Evolutionary conservation across 2,797 vertebrate species (phyloP), one percentile per base, ranked within the genome.

Genomic region (Nannoperca obscura): DNA sequence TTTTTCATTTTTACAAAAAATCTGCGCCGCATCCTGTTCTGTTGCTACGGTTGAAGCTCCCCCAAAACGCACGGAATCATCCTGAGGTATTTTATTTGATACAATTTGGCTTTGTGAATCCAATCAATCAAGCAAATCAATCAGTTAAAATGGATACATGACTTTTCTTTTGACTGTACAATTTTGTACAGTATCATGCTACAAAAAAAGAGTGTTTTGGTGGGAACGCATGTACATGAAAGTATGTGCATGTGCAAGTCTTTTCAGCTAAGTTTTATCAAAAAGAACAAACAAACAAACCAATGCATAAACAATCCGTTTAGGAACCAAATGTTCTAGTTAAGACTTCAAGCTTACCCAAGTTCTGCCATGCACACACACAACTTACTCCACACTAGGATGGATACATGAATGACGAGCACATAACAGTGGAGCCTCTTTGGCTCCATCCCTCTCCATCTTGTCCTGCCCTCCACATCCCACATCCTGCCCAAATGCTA

Each of bases 11-110:
- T 32, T 85, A 87, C 46, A 87, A 88, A 90, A 52, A 80, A 69
- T 71, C 32, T 80, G 78, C 46, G 63, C 83, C 74, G 62, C 76
- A 67, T 88, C 47, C 38, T 87, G 24, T 88, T 80, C 76, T 82
- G 84, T 83, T 81, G 83, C 86, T 89, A 90, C 85, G 47, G 62
- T 73, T 85, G 74, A 86, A 87, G 83, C 82, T 82, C 53, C 87
- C 87, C 77, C 84, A 82, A 89, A 92, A 92, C 27, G 71, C 85
- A 92, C 88, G 93, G 86, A 94, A 94, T 93, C 90, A 94, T 95
- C 95, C 95, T 96, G 95, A 95, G 94, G 92, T 95, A 94, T 95
- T 93, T 91, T 82, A 92, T 92, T 90, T 88, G 82, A 93, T 89
- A 88, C 69, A 93, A 93, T 94, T 94, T 95, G 92, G 93, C 93